Percentiles rank a stretch among this genome's conserved stretches.
Evolutionary conservation across 53 echinoderm and acorn worm species (phyloP).

Genomic region (Zoroaster sp.): DNA sequence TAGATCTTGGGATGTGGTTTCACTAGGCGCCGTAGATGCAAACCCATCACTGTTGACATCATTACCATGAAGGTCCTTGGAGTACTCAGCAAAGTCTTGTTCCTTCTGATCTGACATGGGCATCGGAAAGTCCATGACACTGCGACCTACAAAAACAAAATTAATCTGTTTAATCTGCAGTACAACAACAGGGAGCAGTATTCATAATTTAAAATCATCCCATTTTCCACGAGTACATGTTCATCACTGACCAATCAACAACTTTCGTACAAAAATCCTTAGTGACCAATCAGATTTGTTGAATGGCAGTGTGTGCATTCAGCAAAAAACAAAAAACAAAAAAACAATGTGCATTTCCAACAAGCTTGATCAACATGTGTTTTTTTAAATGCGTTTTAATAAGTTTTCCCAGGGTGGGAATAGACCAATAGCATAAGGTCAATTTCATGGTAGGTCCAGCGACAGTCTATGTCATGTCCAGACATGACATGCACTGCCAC

Average conservation of each 20-base stretch:
- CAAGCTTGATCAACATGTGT: too few species aligned
- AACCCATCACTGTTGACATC: not conserved
- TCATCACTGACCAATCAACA: not conserved
- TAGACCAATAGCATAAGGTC: too few species aligned
- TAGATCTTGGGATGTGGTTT: slow-evolving; percentile 16
- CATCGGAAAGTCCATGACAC: slow-evolving; percentile 2
- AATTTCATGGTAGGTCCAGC: too few species aligned
- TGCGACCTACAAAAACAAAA: not conserved
- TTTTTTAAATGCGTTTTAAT: too few species aligned
- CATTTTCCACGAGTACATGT: not conserved
- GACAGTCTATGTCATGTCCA: too few species aligned
- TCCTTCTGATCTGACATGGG: not conserved
- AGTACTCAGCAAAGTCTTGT: slow-evolving; percentile 15
- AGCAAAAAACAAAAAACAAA: too few species aligned
- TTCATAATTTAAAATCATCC: not conserved
- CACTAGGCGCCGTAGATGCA: not conserved
- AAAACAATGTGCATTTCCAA: too few species aligned
- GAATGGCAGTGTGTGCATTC: too few species aligned
- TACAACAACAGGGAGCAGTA: not conserved
- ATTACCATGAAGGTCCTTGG: not conserved
- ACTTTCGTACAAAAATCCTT: too few species aligned
- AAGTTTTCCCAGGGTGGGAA: too few species aligned
- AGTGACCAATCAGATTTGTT: not conserved
- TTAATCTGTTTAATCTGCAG: too few species aligned
- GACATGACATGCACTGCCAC: too few species aligned